Evolutionary conservation across 2,113 vertebrate species (phyloP), one percentile per base, ranked within the genome.

Genomic region (Micromys minutus): DNA sequence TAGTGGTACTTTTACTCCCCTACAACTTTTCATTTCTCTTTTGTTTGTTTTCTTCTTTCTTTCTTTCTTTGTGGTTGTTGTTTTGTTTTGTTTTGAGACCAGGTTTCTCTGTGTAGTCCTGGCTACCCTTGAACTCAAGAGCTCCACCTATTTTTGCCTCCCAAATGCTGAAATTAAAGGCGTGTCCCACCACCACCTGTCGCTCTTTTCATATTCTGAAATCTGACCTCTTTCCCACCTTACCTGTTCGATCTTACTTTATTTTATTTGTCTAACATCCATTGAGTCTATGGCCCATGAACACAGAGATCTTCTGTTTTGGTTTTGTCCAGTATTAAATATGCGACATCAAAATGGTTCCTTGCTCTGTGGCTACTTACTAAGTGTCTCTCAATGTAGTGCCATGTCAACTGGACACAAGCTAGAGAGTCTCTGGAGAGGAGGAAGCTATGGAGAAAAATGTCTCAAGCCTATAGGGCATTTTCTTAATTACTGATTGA

Each of bases 111-210:
- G 4, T 61, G 57, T 61, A 83, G 57, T 31, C 24, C 7, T 61
- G 24, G 57, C 57, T 83, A 15, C 39, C 24, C 57, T 52, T 9
- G 5, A 80, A 80, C 34, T 55, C 31, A 80, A 67, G 50, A 55
- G 50, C 22, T 42, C 7, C 2, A 7, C 21, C 52, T 31, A 12
- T 57, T n/a, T 31, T 7, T 83, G 80, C 15, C 24, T 83, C 57
- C 80, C 12, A 4, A 83, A 55, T 42, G 1, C 55, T 61, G 21
- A 36, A 22, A 39, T n/a, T 12, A 16, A 81, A 16, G 57, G 24
- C 7, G 1, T 17, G 8, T 0, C 0, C n/a, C 57, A 61, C 21
- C 29, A 34, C 36, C 0, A 13, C 13, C 7, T 3, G 5, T 5
- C n/a, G 7, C 1, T 17, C 17, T 88, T 91, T 75, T 57, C 80